Base-by-base conservation (phyloP, 2,888 invertebrate species). In the Coenonympha glycerion region DNA sequence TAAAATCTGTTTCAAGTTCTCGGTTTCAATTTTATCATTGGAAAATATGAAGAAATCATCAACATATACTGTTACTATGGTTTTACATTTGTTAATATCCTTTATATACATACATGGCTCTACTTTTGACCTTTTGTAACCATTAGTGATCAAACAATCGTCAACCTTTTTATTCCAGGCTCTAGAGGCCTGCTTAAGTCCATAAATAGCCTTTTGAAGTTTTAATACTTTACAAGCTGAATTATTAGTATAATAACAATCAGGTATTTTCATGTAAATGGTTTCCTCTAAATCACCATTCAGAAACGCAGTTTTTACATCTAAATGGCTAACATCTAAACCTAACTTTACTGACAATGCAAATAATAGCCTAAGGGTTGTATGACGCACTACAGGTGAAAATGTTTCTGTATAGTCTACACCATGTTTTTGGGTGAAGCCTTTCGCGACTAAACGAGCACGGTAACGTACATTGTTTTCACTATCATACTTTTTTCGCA, bases 381-480 rank as follows among this genome's bases (percentile, higher is more conserved):
- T 18, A 18, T 34, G 21, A 11, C 40, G 9, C 21, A 40, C 11
- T 9, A 47, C 39, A 33, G 33, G 39, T 15, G 47, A 31, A 24
- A 40, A 40, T 33, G 39, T 39, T 15, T 39, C 40, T 15, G 8
- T 22, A 24, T 40, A 48, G 31, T 39, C 36, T n/a, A 46, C 6
- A n/a, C 44, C 46, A n/a, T 34, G 9, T 24, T 16, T 46, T 16
- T 46, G 46, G 8, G 36, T 24, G 11, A 46, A 46, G 6, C 46
- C 46, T 16, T 47, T 47, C 6, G 24, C 24, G 6, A 24, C 24
- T 8, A 24, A 6, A 24, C 24, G 24, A 8, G 24, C 24, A 24
- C 24, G 40, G 24, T 22, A 40, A 5, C 13, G 15, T 5, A 40
- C 13, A 8, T 40, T 40, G n/a, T 26, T 19, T 13, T 26, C 6